A percentile compares a stretch with the other conserved stretches of the same genome.
phyloP scores from a whole-genome alignment of 2,797 vertebrate species.

The Sparus aurata region DNA sequence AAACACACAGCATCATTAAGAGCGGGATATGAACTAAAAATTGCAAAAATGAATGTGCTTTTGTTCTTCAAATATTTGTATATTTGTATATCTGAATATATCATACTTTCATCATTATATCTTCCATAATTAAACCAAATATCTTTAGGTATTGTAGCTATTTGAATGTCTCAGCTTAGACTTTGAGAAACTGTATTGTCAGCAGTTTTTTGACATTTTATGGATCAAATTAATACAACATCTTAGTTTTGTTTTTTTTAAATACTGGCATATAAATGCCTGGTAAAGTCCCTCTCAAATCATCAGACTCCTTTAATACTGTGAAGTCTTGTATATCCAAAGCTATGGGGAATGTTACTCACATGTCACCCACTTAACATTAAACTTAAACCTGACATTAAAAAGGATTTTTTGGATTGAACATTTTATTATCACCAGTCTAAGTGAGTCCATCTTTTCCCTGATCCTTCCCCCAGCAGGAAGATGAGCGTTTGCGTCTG shows the following conservation, averaged over 20 bases:
- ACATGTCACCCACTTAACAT: not conserved
- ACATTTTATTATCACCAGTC: too few species aligned
- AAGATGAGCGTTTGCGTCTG: slow-evolving; percentile 87
- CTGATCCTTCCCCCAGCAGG: slow-evolving; percentile 67
- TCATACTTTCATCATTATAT: too few species aligned
- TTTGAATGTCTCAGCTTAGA: not conserved
- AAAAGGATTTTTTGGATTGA: not conserved
- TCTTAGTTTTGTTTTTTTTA: too few species aligned
- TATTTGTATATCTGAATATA: too few species aligned
- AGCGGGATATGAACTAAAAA: too few species aligned
- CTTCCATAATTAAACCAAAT: not conserved
- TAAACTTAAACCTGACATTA: not conserved
- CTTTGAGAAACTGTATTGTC: not conserved
- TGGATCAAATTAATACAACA: not conserved
- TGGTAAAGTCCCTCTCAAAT: not conserved
- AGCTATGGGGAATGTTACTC: not conserved
- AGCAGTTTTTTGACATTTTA: not conserved
- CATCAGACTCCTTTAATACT: not conserved
- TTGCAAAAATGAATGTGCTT: too few species aligned
- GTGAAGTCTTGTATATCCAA: not conserved
- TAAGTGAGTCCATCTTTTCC: not conserved
- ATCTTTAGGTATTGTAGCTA: not conserved
- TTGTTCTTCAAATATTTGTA: too few species aligned
- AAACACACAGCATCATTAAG: too few species aligned
- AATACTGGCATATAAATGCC: not conserved